phyloP scores from a whole-genome alignment of 2,888 invertebrate species.

The Psylliodes chrysocephalus region DNA sequence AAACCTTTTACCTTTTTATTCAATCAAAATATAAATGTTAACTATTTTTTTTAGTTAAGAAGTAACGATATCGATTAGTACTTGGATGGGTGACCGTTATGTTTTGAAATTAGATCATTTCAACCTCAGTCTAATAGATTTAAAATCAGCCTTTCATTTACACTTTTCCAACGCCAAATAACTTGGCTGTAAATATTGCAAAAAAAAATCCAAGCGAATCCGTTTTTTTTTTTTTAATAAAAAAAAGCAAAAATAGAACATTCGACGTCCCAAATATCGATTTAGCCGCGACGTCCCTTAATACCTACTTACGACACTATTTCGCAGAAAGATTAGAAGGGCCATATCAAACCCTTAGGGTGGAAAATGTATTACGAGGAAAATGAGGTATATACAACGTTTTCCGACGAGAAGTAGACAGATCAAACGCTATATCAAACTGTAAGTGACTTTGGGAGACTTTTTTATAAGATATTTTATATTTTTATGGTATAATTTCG shows the following conservation, averaged over 20 bases:
- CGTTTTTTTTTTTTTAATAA: slow-evolving; percentile 1
- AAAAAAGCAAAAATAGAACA: slow-evolving; percentile 13
- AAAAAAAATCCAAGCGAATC: neutral
- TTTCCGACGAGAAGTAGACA: slow-evolving; percentile 8
- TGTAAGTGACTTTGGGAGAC: slow-evolving; percentile 1
- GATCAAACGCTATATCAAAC: slow-evolving; percentile 5
- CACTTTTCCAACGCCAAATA: too few species aligned
- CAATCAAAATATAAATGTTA: too few species aligned
- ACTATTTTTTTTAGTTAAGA: too few species aligned
- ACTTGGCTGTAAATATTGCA: too few species aligned
- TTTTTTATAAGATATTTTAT: neutral
- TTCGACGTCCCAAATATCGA: slow-evolving; percentile 14
- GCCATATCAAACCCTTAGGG: slow-evolving; percentile 21
- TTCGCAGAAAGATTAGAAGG: slow-evolving; percentile 26
- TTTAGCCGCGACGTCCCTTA: slow-evolving; percentile 19
- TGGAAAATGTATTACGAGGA: slow-evolving; percentile 19
- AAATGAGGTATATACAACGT: slow-evolving; percentile 23
- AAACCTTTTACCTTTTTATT: too few species aligned
- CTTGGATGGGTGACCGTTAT: too few species aligned
- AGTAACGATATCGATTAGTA: too few species aligned
- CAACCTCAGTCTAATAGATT: too few species aligned
- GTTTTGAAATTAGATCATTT: too few species aligned
- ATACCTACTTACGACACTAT: slow-evolving; percentile 30
- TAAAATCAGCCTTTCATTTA: too few species aligned
- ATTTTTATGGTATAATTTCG: neutral